Base-by-base conservation (phyloP, 2,797 vertebrate genomes). In the Liasis olivaceus region DNA sequence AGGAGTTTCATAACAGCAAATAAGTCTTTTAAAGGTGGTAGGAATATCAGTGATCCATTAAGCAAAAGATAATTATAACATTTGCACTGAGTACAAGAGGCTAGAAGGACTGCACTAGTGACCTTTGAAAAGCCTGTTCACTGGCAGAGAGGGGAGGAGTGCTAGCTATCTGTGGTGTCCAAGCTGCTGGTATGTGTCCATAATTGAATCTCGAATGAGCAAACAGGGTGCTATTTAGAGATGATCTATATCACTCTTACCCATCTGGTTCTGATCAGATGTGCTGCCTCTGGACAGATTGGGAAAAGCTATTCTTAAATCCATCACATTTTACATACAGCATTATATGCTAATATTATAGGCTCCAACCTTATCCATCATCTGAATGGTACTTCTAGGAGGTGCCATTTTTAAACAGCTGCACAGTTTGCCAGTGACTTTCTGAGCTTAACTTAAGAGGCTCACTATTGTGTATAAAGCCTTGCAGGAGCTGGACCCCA, bases 1-100 rank as follows among this genome's bases (percentile, higher is more conserved):
- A 90, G 88, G 92, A 85, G 60, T 84, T 91, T 93, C 51, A 89
- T 89, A 89, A 86, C 87, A 26, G 87, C 90, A 91, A 89, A 85
- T 89, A 93, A 89, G 90, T 22, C 66, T 31, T 86, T 91, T 89
- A 62, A 77, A 93, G 62, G 36, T 88, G 12, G 88, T 28, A 85
- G 2, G 24, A 12, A 31, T 13, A 20, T 89, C 1, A 72, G 26
- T 66, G 60, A 66, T 93, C 89, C 59, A 66, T 88, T 90, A 88
- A 88, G 56, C 36, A 22, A 54, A 88, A 66, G 85, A 64, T 90
- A 90, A 93, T 87, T 62, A 0, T 60, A 22, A 13, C 81, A 64
- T 1, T 56, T 2, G 6, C 42, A 1, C 2, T 22, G 0, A 91
- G 87, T 87, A 60, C 24, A 59, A 7, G 85, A 7, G 11, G 56